phyloP scores from a whole-genome alignment of 2,888 invertebrate species.

The Thera obeliscata region DNA sequence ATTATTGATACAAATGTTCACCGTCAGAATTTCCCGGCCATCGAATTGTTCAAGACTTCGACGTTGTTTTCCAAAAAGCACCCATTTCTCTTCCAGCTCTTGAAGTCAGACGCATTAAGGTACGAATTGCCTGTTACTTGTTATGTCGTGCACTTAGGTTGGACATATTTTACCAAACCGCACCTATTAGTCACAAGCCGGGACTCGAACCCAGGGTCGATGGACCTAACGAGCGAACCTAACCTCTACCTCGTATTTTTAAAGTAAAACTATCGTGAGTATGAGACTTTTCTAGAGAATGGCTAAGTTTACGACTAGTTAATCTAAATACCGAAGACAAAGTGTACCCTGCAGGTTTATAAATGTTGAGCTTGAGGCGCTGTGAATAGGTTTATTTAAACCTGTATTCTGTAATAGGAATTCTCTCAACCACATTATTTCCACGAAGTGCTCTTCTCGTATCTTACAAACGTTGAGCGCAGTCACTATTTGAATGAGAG shows the following conservation, averaged over 20 bases:
- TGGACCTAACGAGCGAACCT: constrained; percentile 64
- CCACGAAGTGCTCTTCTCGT: neutral
- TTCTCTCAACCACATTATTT: neutral
- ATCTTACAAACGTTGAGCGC: neutral
- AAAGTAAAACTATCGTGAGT: constrained; percentile 62
- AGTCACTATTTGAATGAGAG: neutral
- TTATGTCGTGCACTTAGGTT: constrained; percentile 59
- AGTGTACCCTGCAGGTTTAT: constrained; percentile 3
- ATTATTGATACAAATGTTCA: neutral
- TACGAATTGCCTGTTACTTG: constrained; percentile 52
- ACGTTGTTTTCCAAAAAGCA: constrained; percentile 20
- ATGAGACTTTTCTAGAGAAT: constrained; percentile 49
- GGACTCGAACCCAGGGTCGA: constrained; percentile 58
- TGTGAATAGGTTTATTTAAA: constrained; percentile 2
- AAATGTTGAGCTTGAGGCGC: constrained; percentile 8
- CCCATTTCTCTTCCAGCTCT: constrained; percentile 29
- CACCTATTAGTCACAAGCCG: constrained; percentile 63
- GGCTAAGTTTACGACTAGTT: constrained; percentile 17
- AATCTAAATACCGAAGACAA: constrained; percentile 12
- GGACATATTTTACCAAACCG: constrained; percentile 62
- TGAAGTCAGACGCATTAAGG: constrained; percentile 45
- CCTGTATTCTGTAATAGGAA: neutral
- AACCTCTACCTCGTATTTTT: constrained; percentile 71
- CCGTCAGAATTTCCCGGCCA: neutral
- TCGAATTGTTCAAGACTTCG: constrained; percentile 6